These are phyloP conservation scores for Cyprinodon diabolis DNA, from an alignment of 2,797 vertebrate genomes.

Conservation along the genomic window DNA sequence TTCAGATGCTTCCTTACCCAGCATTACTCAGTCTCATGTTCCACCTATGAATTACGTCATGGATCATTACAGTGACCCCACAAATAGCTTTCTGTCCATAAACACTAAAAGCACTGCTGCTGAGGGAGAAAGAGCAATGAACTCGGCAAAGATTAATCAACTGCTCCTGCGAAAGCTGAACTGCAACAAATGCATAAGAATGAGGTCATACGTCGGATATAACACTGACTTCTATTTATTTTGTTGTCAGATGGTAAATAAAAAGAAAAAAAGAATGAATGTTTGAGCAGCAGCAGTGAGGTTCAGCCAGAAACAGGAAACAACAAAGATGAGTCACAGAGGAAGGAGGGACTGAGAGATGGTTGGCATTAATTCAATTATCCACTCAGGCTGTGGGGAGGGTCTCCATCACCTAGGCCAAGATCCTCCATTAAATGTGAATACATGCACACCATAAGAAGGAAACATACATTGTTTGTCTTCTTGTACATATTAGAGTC, in stretches of 20 bases:
- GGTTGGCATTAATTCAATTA: conserved; percentile 76
- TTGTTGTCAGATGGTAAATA: neutral
- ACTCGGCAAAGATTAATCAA: conserved; percentile 46
- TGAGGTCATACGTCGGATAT: neutral
- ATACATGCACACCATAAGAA: conserved; percentile 11
- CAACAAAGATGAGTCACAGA: conserved; percentile 52
- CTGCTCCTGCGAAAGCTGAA: conserved; percentile 12
- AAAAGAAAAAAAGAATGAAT: neutral
- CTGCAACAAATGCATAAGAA: conserved; percentile 7
- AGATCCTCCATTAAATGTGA: conserved; percentile 69
- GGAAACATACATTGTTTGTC: conserved; percentile 4
- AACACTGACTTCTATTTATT: neutral
- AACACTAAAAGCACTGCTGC: conserved; percentile 57
- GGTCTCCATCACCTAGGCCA: conserved; percentile 73
- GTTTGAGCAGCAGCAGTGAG: neutral
- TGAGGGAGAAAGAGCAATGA: conserved; percentile 49
- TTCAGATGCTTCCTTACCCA: conserved; percentile 10
- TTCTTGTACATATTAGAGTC: neutral
- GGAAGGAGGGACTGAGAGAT: conserved; percentile 24
- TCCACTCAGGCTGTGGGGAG: conserved; percentile 58
- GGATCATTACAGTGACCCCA: conserved; percentile 61
- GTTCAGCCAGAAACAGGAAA: neutral
- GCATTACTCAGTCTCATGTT: conserved; percentile 10
- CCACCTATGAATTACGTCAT: conserved; percentile 51
- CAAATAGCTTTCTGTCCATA: conserved; percentile 60